A percentile compares a stretch with the other conserved stretches of the same genome.
Evolutionary conservation across 2,888 invertebrate species (phyloP).

Genomic region (Hyalella azteca): DNA sequence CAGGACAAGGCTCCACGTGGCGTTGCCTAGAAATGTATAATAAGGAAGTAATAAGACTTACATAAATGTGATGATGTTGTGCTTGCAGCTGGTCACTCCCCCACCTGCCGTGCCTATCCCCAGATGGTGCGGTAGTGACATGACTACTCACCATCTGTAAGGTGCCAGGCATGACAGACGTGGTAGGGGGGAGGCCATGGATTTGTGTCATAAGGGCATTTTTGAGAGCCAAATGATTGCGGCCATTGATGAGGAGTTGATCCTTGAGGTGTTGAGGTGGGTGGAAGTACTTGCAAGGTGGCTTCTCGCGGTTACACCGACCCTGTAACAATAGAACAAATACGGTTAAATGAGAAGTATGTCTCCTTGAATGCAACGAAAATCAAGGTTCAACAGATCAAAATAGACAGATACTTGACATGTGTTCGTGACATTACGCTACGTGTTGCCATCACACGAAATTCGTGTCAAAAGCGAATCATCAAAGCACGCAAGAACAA

Average conservation of each 20-base stretch:
- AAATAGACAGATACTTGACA: no score
- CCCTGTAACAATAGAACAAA: slow-evolving; percentile 86
- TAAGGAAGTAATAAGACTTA: slow-evolving; percentile 10
- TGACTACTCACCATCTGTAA: slow-evolving; percentile 38
- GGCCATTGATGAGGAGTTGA: slow-evolving; percentile 98
- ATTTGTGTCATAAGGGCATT: slow-evolving; percentile 80
- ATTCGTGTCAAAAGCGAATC: no score
- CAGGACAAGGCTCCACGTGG: no score
- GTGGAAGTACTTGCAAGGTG: slow-evolving; percentile 99
- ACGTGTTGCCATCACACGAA: no score
- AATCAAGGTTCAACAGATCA: no score
- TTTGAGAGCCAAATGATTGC: slow-evolving; percentile 98
- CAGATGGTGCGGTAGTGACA: slow-evolving; percentile 28
- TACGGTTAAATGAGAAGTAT: no score
- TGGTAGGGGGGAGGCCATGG: slow-evolving; percentile 50
- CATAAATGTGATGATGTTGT: slow-evolving; percentile 48
- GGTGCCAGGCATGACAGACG: slow-evolving; percentile 44
- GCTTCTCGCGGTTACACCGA: slow-evolving; percentile 99
- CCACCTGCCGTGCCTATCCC: slow-evolving; percentile 35
- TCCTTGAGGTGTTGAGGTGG: slow-evolving; percentile 99
- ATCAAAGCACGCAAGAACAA: no score
- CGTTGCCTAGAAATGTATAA: not conserved
- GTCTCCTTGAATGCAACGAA: no score
- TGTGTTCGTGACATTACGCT: no score
- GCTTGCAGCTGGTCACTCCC: slow-evolving; percentile 23